A percentile compares a stretch with the other conserved stretches of the same genome.
These are phyloP conservation scores for Lasioglossum pauxillum DNA, from an alignment of 2,888 invertebrate genomes.

Conservation along the genomic window DNA sequence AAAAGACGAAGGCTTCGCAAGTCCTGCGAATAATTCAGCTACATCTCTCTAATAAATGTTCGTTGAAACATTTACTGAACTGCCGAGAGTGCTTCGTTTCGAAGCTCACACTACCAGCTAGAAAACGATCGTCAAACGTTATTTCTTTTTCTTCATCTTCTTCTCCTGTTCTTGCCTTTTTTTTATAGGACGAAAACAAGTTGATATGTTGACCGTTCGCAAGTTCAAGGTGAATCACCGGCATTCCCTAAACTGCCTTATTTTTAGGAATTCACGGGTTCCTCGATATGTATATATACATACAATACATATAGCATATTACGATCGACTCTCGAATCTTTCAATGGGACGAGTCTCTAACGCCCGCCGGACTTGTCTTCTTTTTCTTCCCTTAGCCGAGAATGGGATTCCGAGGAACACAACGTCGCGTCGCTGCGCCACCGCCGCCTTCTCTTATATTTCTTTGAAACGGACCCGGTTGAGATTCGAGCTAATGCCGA, in stretches of 20 bases:
- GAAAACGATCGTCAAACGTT: neutral
- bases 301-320: neutral
- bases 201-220: conserved; percentile 52
- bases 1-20: neutral
- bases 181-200: conserved; percentile 30
- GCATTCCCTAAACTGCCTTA: conserved; percentile 72
- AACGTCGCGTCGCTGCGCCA: neutral
- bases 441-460: neutral
- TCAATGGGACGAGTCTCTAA: conserved; percentile 10
- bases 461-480: neutral
- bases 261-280: conserved; percentile 62
- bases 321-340: conserved; percentile 3
- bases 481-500: neutral
- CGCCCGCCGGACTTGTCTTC: neutral
- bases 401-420: neutral
- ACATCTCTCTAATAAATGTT: neutral
- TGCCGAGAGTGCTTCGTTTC: neutral
- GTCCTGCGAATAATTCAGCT: neutral
- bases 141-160: neutral
- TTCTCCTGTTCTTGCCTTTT: neutral
- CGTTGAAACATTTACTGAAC: neutral
- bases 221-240: conserved; percentile 83
- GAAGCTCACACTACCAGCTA: neutral
- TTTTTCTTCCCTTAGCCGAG: neutral
- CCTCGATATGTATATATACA: neutral